Percentiles rank a stretch among this genome's conserved stretches.
These are phyloP conservation scores for Diaprepes abbreviatus DNA, from an alignment of 2,888 invertebrate species.

Conservation along the genomic window DNA sequence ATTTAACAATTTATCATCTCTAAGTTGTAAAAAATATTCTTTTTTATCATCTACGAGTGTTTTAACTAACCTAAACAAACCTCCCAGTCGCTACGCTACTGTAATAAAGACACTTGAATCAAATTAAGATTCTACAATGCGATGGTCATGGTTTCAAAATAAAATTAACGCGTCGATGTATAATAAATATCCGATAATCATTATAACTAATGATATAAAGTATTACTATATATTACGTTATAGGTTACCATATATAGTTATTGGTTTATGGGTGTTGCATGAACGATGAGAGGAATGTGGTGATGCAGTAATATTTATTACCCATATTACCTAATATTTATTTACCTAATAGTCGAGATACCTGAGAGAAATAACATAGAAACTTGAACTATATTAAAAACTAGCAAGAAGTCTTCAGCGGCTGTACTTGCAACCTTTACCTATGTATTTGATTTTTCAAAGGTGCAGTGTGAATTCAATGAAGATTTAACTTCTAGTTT, in stretches of 20 bases:
- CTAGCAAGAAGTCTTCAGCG: too few species aligned
- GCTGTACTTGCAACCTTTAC: too few species aligned
- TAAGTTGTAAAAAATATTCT: too few species aligned
- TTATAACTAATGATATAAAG: neutral
- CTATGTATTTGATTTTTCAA: too few species aligned
- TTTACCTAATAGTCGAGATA: neutral
- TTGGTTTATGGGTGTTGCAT: conserved; percentile 1
- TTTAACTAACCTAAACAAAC: too few species aligned
- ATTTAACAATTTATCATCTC: too few species aligned
- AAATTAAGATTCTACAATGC: too few species aligned
- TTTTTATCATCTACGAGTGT: too few species aligned
- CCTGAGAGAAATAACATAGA: neutral
- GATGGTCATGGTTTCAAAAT: neutral
- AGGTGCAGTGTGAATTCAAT: too few species aligned
- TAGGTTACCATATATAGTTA: neutral
- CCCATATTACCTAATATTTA: neutral
- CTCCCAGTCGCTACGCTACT: too few species aligned
- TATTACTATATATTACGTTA: neutral
- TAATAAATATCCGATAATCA: neutral
- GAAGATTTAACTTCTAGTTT: too few species aligned
- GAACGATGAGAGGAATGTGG: neutral
- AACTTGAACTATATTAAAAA: neutral
- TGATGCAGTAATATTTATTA: neutral
- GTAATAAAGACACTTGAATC: too few species aligned
- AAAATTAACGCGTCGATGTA: neutral